Evolutionary conservation across 2,797 vertebrate genomes (phyloP).

Genomic region (Clarias fuscus): DNA sequence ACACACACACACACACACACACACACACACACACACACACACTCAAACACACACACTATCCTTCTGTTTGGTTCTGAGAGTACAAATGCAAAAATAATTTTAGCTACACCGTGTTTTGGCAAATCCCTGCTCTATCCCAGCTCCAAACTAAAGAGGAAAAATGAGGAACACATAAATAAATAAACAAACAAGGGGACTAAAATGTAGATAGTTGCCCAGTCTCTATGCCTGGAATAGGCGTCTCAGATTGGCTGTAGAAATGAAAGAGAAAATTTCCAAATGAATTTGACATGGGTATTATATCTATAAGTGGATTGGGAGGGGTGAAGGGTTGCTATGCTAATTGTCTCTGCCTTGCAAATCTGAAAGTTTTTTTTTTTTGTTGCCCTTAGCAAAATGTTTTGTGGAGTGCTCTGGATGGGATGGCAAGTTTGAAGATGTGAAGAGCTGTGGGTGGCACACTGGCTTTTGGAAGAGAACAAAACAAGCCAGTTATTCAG

Average conservation of each 20-base stretch:
- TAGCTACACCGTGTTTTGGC: conserved; percentile 69
- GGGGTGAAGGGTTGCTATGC: conserved; percentile 62
- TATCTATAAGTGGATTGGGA: conserved; percentile 67
- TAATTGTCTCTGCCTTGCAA: conserved; percentile 79
- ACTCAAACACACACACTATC: neutral
- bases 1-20: neutral
- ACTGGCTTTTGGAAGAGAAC: conserved; percentile 35
- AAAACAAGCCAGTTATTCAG: conserved; percentile 43
- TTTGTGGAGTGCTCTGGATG: conserved; percentile 74
- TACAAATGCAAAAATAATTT: conserved; percentile 73
- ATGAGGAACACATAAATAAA: conserved; percentile 64
- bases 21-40: neutral
- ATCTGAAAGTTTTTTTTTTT: conserved; percentile 68
- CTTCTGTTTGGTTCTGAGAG: conserved; percentile 69
- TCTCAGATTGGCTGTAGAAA: conserved; percentile 74
- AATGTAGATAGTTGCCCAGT: conserved; percentile 68
- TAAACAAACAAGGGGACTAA: conserved; percentile 59
- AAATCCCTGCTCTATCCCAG: conserved; percentile 58
- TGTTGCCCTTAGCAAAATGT: conserved; percentile 61
- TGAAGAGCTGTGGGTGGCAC: conserved; percentile 37
- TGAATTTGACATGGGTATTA: conserved; percentile 83
- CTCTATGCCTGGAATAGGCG: conserved; percentile 69
- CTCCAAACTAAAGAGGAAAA: conserved; percentile 57
- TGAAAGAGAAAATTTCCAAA: conserved; percentile 69
- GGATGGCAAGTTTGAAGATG: conserved; percentile 50